Evolutionary conservation across 2,797 vertebrate species (phyloP).

Genomic region (Meda fulgida): DNA sequence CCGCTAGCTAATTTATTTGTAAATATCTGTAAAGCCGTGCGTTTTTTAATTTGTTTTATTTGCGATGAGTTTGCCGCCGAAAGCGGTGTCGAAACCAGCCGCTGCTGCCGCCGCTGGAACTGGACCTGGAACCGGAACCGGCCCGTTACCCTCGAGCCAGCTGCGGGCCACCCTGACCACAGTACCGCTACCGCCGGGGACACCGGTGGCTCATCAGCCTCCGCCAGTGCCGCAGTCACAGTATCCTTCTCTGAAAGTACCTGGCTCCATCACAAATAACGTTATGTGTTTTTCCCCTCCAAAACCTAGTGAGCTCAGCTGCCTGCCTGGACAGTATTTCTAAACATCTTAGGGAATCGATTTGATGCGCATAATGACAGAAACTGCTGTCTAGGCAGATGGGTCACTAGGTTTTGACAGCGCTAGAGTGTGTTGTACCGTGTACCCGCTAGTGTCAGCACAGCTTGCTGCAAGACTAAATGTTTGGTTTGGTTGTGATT

Average conservation of each 20-base stretch:
- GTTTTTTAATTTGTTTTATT: constrained; percentile 64
- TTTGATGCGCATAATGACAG: neutral
- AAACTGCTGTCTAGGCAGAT: neutral
- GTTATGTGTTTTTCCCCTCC: neutral
- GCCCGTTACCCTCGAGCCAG: constrained; percentile 80
- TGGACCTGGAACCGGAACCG: constrained; percentile 88
- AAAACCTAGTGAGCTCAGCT: neutral
- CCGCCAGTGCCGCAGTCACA: constrained; percentile 83
- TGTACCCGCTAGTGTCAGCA: neutral
- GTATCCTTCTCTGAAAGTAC: constrained; percentile 85
- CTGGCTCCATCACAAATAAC: neutral
- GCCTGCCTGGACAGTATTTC: neutral
- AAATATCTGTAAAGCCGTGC: constrained; percentile 69
- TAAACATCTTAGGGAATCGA: neutral
- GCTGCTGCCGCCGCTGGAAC: constrained; percentile 81
- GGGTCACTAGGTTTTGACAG: constrained; percentile 16
- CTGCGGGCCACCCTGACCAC: constrained; percentile 81
- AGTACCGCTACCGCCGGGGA: constrained; percentile 81
- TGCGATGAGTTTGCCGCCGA: constrained; percentile 97
- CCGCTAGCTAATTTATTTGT: constrained; percentile 75
- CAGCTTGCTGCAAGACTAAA: neutral
- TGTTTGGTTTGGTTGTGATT: constrained; percentile 1
- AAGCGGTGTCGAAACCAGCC: constrained; percentile 93
- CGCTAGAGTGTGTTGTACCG: neutral
- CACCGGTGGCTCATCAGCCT: constrained; percentile 80